A percentile compares a stretch with the other conserved stretches of the same genome.
Conservation (phyloP, 2,113 vertebrate genomes). For the Tragelaphus imberbis region DNA sequence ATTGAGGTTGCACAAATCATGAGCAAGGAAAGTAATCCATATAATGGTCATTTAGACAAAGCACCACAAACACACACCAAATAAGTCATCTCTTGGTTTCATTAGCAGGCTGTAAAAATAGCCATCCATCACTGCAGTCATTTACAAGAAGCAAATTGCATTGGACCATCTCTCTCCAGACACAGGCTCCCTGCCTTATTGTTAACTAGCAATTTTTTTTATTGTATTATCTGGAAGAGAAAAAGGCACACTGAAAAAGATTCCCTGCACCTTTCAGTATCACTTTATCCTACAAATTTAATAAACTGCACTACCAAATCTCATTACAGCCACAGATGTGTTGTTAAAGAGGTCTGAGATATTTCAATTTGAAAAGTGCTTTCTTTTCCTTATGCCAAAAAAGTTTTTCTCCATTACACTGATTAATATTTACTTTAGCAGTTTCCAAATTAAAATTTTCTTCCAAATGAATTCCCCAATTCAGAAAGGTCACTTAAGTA, state of each 20-base stretch:
- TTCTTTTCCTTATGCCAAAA: constrained; percentile 37
- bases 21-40: not conserved
- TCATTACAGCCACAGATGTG: constrained; percentile 17
- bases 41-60: not conserved
- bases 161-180: not conserved
- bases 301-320: constrained; percentile 45
- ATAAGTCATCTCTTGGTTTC: not conserved
- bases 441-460: constrained; percentile 32
- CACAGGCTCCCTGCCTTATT: not conserved
- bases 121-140: not conserved
- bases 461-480: constrained; percentile 24
- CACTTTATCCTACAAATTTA: constrained; percentile 47
- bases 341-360: not conserved
- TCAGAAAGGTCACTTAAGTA: not conserved
- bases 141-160: constrained; percentile 5
- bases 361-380: constrained; percentile 53
- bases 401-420: not conserved
- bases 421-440: constrained; percentile 36
- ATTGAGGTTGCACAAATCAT: not conserved
- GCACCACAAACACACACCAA: not conserved
- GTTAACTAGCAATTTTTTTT: constrained; percentile 29
- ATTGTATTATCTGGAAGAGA: constrained; percentile 11
- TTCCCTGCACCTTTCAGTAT: not conserved
- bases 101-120: constrained; percentile 21
- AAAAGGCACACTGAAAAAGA: not conserved